Evolutionary conservation across 2,113 vertebrate species (phyloP), one percentile per base, ranked within the genome.

Genomic region (Gambusia holbrooki): DNA sequence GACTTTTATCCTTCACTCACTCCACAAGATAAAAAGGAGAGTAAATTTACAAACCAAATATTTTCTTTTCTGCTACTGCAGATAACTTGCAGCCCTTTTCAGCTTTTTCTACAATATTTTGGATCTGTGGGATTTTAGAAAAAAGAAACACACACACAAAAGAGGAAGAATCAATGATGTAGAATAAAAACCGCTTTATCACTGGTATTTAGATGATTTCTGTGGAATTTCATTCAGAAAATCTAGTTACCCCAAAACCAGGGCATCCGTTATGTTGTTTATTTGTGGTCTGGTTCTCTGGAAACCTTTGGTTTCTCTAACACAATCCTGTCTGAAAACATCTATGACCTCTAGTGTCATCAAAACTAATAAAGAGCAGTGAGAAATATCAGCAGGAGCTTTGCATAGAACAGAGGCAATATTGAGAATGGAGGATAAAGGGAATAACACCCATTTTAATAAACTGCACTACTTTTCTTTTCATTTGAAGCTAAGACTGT

Each of bases 351-450:
- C 33, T 37, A 51, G 15, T 68, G 65, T 58, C 58, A 68, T 61
- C 62, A 73, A 81, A 86, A 87, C 80, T 73, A 87, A 86, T 88
- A 84, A 81, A 71, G 75, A n/a, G 22, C 60, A 32, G 35, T 76
- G 15, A 51, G 60, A 84, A 87, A 80, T 78, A 84, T 63, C 89
- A 83, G 65, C 9, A 60, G 28, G 64, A 73, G 80, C 58, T 89
- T 84, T 87, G 48, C 54, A 48, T 32, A 28, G 82, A 66, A 79
- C 67, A 84, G 33, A 67, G 4, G 19, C 30, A 58, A 71, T 83
- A 83, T 67, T 86, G 74, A 78, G 79, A 70, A 42, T 19, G 0
- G 73, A 69, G 60, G 72, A 71, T 4, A 69, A 81, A 14, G 30
- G 71, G 64, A 76, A 62, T 9, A 81, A 54, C 25, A 19, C 60